Percentiles rank a stretch among this genome's conserved stretches.
Evolutionary conservation across 2,797 vertebrate species (phyloP).

Genomic region (Malurus leucopterus): DNA sequence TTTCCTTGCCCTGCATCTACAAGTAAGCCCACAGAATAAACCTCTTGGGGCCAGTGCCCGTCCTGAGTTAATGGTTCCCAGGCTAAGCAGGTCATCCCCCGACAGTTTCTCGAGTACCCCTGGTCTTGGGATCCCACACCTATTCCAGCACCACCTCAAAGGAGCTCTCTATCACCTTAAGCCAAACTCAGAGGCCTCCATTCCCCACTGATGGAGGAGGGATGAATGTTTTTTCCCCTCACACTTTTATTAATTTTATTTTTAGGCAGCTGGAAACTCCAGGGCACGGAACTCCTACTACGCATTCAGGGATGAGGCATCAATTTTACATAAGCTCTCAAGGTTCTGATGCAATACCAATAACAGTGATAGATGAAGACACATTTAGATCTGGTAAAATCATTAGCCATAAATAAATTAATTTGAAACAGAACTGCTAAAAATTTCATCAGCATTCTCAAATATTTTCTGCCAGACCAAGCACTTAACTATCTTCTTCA

Average conservation of each 20-base stretch:
- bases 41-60: background rate
- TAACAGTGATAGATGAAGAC: background rate
- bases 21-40: background rate
- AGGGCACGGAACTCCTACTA: background rate
- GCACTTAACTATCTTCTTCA: background rate
- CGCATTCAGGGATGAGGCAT: background rate
- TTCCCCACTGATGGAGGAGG: background rate
- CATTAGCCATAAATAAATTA: background rate
- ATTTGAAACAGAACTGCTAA: background rate
- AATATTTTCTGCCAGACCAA: background rate
- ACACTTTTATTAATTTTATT: background rate
- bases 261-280: background rate
- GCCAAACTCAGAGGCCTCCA: background rate
- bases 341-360: background rate
- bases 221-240: background rate
- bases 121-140: background rate
- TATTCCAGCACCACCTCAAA: background rate
- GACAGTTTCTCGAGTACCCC: background rate
- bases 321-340: background rate
- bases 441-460: background rate
- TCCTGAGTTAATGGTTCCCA: background rate
- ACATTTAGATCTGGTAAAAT: constrained; percentile 6
- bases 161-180: background rate
- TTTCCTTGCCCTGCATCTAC: background rate
- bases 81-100: background rate